Evolutionary conservation across 2,888 invertebrate species (phyloP), one percentile per base, ranked within the genome.

Genomic region (Chymomyza caudatula): DNA sequence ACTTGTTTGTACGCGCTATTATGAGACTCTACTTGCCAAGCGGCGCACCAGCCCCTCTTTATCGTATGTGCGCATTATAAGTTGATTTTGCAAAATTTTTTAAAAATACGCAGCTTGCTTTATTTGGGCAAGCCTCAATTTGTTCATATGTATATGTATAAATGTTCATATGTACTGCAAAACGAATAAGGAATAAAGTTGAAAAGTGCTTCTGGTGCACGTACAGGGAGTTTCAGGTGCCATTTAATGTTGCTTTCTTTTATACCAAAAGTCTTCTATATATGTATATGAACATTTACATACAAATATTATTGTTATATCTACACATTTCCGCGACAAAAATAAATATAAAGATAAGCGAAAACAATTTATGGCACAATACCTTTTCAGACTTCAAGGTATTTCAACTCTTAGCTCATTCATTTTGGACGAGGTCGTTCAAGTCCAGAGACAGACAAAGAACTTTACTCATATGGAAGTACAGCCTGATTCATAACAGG

Each of bases 81-180:
- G 73, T 77, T 81, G 72, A 77, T 82, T 73, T 74, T 80, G 83
- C 69, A 67, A 69, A 65, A 63, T 56, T 74, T n/a, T 37, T 76
- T 80, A 83, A 78, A 83, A 80, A 76, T 83, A 80, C 76, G 67
- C 65, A 13, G 66, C 72, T 63, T 66, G 71, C 67, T 71, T 79
- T 69, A 58, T 53, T 65, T 54, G 44, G 59, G 29, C 15, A n/a
- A 44, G 37, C 53, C 52, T 29, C 47, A 37, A 44, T 17, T 25
- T 23, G 49, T 58, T n/a, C 20, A 20, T 22, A n/a, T 23, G 52
- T 63, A 23, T 63, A 47, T 19, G 42, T 22, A 52, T n/a, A 63
- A n/a, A n/a, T n/a, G n/a, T n/a, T n/a, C n/a, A n/a, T n/a, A 37
- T 37, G 11, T 37, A 37, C 11, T 37, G 29, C 29, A 37, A 37